phyloP scores from a whole-genome alignment of 2,113 vertebrate genomes.

The Ardeotis arabs region DNA sequence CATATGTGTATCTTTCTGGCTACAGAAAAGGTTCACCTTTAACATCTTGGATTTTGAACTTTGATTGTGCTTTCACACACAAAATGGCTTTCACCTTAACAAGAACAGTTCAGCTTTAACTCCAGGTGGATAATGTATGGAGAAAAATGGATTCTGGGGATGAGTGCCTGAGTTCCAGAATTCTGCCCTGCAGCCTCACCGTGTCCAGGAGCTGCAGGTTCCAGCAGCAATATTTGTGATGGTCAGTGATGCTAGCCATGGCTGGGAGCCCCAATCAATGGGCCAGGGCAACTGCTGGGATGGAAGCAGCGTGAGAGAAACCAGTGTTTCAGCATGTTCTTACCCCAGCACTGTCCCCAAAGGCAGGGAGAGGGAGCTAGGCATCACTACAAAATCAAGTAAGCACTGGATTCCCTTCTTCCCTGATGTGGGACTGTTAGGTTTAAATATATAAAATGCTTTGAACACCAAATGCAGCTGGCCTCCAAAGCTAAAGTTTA shows the following conservation, averaged over 20 bases:
- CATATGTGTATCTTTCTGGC: neutral
- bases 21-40: neutral
- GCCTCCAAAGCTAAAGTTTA: neutral
- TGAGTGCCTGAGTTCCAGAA: neutral
- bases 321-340: neutral
- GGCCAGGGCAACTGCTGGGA: neutral
- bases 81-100: neutral
- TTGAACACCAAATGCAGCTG: neutral
- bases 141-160: neutral
- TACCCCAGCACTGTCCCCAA: neutral
- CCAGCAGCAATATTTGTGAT: neutral
- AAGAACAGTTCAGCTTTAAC: neutral
- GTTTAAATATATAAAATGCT: neutral
- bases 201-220: neutral
- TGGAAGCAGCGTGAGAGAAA: neutral
- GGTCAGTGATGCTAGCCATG: neutral
- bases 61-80: neutral
- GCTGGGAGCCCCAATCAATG: neutral
- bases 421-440: neutral
- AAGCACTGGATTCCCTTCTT: neutral
- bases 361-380: neutral
- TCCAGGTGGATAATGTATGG: neutral
- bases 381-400: neutral
- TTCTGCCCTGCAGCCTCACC: neutral
- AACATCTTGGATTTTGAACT: conserved; percentile 14